Conservation (phyloP, 2,113 vertebrate species). For the Camarhynchus parvulus region DNA sequence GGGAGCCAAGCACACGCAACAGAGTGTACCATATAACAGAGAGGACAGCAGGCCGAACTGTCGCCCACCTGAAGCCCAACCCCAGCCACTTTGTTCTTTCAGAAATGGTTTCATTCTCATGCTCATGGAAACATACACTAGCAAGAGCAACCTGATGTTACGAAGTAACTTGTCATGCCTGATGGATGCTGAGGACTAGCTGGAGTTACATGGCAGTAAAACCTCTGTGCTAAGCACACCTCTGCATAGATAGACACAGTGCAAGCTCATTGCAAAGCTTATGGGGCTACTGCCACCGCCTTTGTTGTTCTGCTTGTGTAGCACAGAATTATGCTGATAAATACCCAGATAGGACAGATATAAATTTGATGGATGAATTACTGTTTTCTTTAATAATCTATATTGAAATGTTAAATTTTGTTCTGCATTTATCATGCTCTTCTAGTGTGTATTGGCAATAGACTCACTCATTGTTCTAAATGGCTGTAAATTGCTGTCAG, state of each 20-base stretch:
- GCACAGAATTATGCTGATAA: neutral
- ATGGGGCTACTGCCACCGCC: neutral
- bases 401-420: slow-evolving; percentile 13
- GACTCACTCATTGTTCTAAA: neutral
- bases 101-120: neutral
- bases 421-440: neutral
- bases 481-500: neutral
- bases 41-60: neutral
- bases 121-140: neutral
- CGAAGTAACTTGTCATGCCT: neutral
- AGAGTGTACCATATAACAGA: neutral
- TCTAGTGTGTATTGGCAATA: neutral
- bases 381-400: slow-evolving; percentile 27
- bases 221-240: neutral
- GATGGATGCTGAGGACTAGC: neutral
- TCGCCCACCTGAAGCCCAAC: neutral
- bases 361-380: slow-evolving; percentile 28
- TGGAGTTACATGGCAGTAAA: neutral
- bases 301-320: neutral
- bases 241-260: neutral
- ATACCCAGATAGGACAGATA: neutral
- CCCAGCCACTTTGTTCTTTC: neutral
- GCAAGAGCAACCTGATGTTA: neutral
- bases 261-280: neutral
- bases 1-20: neutral